phyloP scores from a whole-genome alignment of 2,113 vertebrate genomes.

The Tonatia bakeri region DNA sequence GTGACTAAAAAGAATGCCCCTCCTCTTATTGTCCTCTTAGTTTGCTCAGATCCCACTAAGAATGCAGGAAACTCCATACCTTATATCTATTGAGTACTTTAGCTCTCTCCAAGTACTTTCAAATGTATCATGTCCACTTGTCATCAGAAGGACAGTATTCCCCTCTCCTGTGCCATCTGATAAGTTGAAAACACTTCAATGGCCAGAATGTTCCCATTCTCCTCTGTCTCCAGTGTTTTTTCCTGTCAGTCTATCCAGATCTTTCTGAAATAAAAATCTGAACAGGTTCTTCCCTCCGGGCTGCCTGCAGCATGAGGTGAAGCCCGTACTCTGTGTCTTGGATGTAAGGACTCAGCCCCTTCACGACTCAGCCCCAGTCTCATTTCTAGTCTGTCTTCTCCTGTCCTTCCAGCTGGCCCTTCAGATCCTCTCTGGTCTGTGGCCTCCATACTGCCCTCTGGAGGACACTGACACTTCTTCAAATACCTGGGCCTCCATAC shows the following conservation, averaged over 20 bases:
- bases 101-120: not conserved
- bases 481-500: not conserved
- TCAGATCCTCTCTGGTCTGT: not conserved
- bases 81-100: not conserved
- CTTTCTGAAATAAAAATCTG: not conserved
- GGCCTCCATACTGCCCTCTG: rapidly evolving
- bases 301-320: not conserved
- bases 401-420: not conserved
- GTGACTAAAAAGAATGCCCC: not conserved
- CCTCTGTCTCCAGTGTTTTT: not conserved
- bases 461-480: not conserved
- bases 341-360: rapidly evolving
- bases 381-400: not conserved
- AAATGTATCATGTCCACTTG: not conserved
- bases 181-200: not conserved
- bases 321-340: not conserved
- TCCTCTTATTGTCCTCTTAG: not conserved
- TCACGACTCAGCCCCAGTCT: not conserved
- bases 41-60: not conserved
- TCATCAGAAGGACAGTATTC: not conserved
- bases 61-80: not conserved
- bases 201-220: not conserved
- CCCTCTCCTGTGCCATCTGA: not conserved
- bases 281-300: not conserved
- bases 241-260: not conserved